These are phyloP conservation scores for Molanna angustata DNA, from an alignment of 2,888 invertebrate species.

Conservation along the genomic window DNA sequence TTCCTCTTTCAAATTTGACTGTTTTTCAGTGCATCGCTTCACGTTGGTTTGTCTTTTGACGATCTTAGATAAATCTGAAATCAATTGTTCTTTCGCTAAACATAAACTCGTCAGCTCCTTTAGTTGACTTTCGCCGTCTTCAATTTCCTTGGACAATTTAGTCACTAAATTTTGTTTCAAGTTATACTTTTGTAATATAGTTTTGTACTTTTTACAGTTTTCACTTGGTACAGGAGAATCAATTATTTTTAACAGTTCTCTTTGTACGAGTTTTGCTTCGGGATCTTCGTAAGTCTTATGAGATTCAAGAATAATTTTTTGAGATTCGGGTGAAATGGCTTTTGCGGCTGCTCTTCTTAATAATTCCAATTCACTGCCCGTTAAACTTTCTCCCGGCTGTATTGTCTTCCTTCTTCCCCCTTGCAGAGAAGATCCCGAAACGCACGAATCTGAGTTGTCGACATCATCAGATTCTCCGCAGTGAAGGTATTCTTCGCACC, in stretches of 20 bases:
- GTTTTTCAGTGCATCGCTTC: slow-evolving; percentile 57
- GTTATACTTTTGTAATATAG: slow-evolving; percentile 52
- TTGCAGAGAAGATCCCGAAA: slow-evolving; percentile 37
- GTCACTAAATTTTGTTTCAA: slow-evolving; percentile 51
- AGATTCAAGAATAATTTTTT: slow-evolving; percentile 56
- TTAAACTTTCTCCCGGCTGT: slow-evolving; percentile 60
- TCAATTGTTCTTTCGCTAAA: slow-evolving; percentile 67
- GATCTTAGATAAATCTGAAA: slow-evolving; percentile 60
- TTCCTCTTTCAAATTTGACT: slow-evolving; percentile 57
- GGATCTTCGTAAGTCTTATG: slow-evolving; percentile 55
- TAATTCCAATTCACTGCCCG: slow-evolving; percentile 58
- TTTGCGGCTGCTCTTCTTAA: slow-evolving; percentile 59
- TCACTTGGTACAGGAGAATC: slow-evolving; percentile 52
- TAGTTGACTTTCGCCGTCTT: slow-evolving; percentile 65
- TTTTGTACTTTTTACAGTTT: slow-evolving; percentile 54
- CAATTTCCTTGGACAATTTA: slow-evolving; percentile 58
- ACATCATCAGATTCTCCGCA: slow-evolving; percentile 53
- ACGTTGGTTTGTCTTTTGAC: slow-evolving; percentile 43
- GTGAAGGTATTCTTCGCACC: slow-evolving; percentile 60
- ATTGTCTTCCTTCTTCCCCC: slow-evolving; percentile 52
- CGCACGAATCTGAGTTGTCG: slow-evolving; percentile 53
- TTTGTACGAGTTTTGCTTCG: slow-evolving; percentile 55
- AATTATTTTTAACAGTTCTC: slow-evolving; percentile 54
- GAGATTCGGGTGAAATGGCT: slow-evolving; percentile 53
- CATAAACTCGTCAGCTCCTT: slow-evolving; percentile 68